Conservation (phyloP, 2,888 invertebrate species). For the Gortyna flavago region DNA sequence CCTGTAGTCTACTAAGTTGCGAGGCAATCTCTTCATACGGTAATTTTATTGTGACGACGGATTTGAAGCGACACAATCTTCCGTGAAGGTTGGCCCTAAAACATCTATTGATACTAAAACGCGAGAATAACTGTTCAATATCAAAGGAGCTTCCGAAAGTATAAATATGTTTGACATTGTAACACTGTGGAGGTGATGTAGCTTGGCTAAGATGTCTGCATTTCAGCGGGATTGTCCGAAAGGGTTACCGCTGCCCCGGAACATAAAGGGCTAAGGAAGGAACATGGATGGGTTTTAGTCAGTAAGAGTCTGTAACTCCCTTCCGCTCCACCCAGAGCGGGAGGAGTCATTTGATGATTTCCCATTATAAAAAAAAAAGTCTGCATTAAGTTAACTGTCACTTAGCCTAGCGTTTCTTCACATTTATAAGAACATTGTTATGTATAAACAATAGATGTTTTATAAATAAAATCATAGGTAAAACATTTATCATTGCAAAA, state of each 20-base stretch:
- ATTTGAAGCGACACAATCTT: conserved; percentile 11
- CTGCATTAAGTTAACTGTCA: conserved; percentile 13
- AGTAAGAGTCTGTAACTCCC: no score
- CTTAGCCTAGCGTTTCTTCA: background rate
- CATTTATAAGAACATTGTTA: background rate
- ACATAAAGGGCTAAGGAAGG: no score
- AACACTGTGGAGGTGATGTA: background rate
- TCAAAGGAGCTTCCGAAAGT: conserved; percentile 32
- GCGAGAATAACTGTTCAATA: conserved; percentile 24
- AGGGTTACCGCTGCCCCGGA: no score
- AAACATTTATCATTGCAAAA: no score
- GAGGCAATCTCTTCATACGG: conserved; percentile 1
- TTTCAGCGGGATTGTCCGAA: no score
- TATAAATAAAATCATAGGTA: no score
- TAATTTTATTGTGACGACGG: background rate
- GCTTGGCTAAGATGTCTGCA: background rate
- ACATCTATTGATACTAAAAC: conserved; percentile 40
- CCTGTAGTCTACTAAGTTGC: background rate
- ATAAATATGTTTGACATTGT: conserved; percentile 30
- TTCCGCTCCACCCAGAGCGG: no score
- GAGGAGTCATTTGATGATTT: no score
- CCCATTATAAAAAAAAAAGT: no score
- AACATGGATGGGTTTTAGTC: no score
- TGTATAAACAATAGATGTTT: background rate
- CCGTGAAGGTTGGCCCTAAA: conserved; percentile 23